Evolutionary conservation across 2,113 vertebrate genomes (phyloP), one percentile per base, ranked within the genome.

Genomic region (Holacanthus passer): DNA sequence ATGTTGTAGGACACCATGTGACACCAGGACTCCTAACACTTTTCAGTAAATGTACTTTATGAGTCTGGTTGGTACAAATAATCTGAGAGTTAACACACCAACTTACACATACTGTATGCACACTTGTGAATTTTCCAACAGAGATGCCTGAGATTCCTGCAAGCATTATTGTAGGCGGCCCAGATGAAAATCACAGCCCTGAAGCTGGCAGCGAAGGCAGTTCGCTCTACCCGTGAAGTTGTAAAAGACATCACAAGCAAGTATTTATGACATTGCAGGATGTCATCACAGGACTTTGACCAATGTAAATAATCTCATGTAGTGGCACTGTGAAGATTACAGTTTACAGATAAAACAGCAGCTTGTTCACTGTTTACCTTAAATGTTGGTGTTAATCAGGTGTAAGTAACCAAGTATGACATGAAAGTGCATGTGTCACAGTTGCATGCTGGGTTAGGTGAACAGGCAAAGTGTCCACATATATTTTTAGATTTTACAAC

Each of bases 271-370:
- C 32, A 41, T n/a, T n/a, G 27, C 32, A 12, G 29, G n/a, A n/a
- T n/a, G n/a, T n/a, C n/a, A n/a, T 39, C 1, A 29, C 10, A 43
- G 56, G 22, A 81, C 81, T 84, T 84, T 84, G 84, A 63, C 12
- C 65, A 22, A 3, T 24, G 7, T 8, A 4, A 24, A 27, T 77
- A 13, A 66, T 58, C 13, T 55, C 29, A 52, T 11, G 43, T 7
- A 16, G 20, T 20, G 41, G 47, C 32, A 80, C 3, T 14, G 13
- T 31, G 31, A 47, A 17, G 47, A 62, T 69, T 20, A 70, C 9
- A 37, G 20, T n/a, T 5, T 2, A 31, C 41, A 53, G 58, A 5
- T n/a, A 20, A 79, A 85, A 77, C n/a, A 56, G 78, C 59, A 82
- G 71, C 73, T 56, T 77, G 50, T 80, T 79, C 52, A 81, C 67